These are phyloP conservation scores for Onychomys leucogaster DNA, from an alignment of 2,797 vertebrate species.

Conservation along the genomic window DNA sequence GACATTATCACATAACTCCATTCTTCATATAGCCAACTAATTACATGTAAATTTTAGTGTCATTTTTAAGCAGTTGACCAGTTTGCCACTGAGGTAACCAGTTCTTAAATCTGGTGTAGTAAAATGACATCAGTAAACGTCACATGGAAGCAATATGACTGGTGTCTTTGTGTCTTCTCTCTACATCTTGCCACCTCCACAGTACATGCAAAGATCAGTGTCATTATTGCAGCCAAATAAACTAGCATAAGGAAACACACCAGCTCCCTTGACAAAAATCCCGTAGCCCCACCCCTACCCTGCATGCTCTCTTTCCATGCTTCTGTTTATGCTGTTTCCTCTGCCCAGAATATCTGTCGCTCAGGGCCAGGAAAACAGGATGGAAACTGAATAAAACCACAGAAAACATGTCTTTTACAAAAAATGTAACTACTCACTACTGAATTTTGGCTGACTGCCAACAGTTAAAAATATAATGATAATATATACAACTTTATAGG, in stretches of 20 bases:
- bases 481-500: not conserved
- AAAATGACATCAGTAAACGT: not conserved
- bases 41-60: conserved; percentile 36
- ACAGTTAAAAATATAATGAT: not conserved
- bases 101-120: conserved; percentile 25
- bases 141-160: not conserved
- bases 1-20: conserved; percentile 32
- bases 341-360: not conserved
- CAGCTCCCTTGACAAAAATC: not conserved
- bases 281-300: not conserved
- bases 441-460: conserved; percentile 18
- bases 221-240: conserved; percentile 18
- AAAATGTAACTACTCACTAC: not conserved
- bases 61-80: conserved; percentile 46
- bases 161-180: not conserved
- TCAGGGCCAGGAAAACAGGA: not conserved
- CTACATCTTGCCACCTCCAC: not conserved
- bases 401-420: not conserved
- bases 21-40: conserved; percentile 46
- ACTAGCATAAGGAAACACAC: not conserved
- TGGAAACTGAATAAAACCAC: not conserved
- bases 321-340: conserved; percentile 26
- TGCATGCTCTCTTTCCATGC: not conserved
- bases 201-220: not conserved
- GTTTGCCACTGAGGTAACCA: conserved; percentile 28